Base-by-base conservation (phyloP, 2,888 invertebrate species). In the Nemoura dubitans region DNA sequence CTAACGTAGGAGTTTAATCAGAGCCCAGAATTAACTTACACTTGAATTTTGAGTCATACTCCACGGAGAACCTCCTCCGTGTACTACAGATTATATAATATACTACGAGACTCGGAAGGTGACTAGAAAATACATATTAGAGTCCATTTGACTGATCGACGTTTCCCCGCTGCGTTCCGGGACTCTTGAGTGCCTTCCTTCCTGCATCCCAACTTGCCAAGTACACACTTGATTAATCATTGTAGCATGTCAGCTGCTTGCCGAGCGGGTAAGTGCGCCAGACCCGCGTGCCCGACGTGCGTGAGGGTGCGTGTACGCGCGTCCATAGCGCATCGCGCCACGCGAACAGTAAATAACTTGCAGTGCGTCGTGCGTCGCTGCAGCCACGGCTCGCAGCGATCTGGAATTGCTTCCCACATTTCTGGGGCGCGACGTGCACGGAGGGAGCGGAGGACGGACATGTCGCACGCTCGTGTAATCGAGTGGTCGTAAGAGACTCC, bases 121-220 rank as follows among this genome's bases (percentile, higher is more conserved):
- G 21, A 2, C 10, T 1, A 59, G 21, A 16, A 59, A 59, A 36
- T n/a, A n/a, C n/a, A 36, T 36, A 36, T 36, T 36, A 2, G 59
- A 59, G 59, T 59, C 36, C 36, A 10, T 10, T 59, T 21, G 59
- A 59, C 59, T 16, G 59, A 59, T 59, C 21, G 59, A 59, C 59
- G 59, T 59, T 59, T 59, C 21, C 59, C 59, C 10, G 14, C 59
- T 6, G 59, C 21, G 3, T 59, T 59, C 59, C 59, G 59, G 59
- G 59, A 59, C 59, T 36, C 36, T 59, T 59, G 59, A 59, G 59
- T 59, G 59, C 21, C 59, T 59, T 59, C 59, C 59, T 59, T 59
- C 59, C 59, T 59, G 59, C 21, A 21, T 59, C 21, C 21, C 59
- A 14, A 59, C 1, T 21, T 16, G 1, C 21, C 21, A 21, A 36